These are phyloP conservation scores for Poecilia velifera DNA, from an alignment of 2,797 vertebrate species.

Conservation along the genomic window DNA sequence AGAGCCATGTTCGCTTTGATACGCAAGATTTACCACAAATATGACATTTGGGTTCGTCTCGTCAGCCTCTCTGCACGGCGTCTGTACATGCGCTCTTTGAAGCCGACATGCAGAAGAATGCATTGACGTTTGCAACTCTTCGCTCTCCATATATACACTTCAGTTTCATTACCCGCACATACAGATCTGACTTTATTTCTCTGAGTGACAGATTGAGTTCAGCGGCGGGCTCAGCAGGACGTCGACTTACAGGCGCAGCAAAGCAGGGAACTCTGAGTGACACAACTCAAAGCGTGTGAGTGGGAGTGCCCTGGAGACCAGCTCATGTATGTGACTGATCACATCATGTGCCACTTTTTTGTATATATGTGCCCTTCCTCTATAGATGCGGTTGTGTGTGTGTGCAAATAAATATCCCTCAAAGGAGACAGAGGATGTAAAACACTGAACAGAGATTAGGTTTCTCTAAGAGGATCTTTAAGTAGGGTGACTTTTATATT, in stretches of 20 bases:
- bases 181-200: slow-evolving; percentile 37
- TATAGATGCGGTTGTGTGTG: slow-evolving; percentile 27
- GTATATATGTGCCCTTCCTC: slow-evolving; percentile 16
- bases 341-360: slow-evolving; percentile 26
- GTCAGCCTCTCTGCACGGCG: slow-evolving; percentile 18
- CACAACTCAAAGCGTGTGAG: slow-evolving; percentile 39
- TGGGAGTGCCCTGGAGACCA: slow-evolving; percentile 16
- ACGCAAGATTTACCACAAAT: slow-evolving; percentile 39
- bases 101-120: slow-evolving; percentile 47
- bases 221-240: slow-evolving; percentile 71
- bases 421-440: slow-evolving; percentile 50
- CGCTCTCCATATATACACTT: slow-evolving; percentile 31
- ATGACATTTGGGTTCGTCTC: slow-evolving; percentile 37
- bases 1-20: slow-evolving; percentile 10
- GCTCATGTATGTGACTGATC: slow-evolving; percentile 23
- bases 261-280: slow-evolving; percentile 60
- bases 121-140: slow-evolving; percentile 41
- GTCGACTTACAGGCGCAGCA: slow-evolving; percentile 54
- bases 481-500: slow-evolving; percentile 8
- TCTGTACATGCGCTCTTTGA: slow-evolving; percentile 45
- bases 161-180: slow-evolving; percentile 13
- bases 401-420: slow-evolving; percentile 17
- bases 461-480: slow-evolving; percentile 40
- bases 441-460: slow-evolving; percentile 56
- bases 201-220: slow-evolving; percentile 80